phyloP scores from a whole-genome alignment of 2,888 invertebrate species.

The Orthonevra nobilis region DNA sequence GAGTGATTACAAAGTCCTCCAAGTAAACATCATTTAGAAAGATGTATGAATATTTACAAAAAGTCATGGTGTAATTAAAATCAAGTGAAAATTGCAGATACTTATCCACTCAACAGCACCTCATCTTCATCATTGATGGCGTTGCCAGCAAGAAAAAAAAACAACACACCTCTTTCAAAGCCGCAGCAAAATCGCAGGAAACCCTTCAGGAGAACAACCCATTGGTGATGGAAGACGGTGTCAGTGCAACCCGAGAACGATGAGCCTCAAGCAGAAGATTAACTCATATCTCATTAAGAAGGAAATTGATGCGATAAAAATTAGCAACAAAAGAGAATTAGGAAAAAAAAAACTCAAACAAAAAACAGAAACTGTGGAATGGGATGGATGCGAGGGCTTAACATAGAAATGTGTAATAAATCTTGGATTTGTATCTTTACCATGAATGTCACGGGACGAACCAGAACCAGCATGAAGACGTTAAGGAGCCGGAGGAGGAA shows the following conservation, averaged over 20 bases:
- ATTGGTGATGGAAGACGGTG: conserved; percentile 1
- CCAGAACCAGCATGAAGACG: neutral
- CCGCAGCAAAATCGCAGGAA: conserved; percentile 9
- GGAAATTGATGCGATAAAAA: conserved; percentile 68
- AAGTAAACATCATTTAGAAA: too few species aligned
- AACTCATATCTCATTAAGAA: conserved; percentile 58
- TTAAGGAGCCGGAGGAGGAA: neutral
- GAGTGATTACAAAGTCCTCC: too few species aligned
- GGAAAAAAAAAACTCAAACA: conserved; percentile 7
- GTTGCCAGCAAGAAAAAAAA: neutral
- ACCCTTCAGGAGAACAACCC: neutral
- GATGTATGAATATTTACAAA: conserved; percentile 36
- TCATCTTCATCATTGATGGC: conserved; percentile 12
- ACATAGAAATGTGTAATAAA: conserved; percentile 38
- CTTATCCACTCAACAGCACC: neutral
- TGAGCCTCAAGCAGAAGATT: conserved; percentile 25
- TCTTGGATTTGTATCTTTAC: conserved; percentile 33
- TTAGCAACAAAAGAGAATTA: conserved; percentile 59
- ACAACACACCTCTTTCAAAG: conserved; percentile 7
- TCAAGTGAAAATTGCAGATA: conserved; percentile 37
- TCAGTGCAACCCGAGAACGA: neutral
- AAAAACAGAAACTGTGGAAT: conserved; percentile 51
- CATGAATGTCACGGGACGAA: neutral
- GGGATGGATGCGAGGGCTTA: too few species aligned
- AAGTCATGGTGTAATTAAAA: conserved; percentile 37